Percentiles rank a stretch among this genome's conserved stretches.
These are phyloP conservation scores for Cecidostiba fungosa DNA, from an alignment of 2,888 invertebrate genomes.

Conservation along the genomic window DNA sequence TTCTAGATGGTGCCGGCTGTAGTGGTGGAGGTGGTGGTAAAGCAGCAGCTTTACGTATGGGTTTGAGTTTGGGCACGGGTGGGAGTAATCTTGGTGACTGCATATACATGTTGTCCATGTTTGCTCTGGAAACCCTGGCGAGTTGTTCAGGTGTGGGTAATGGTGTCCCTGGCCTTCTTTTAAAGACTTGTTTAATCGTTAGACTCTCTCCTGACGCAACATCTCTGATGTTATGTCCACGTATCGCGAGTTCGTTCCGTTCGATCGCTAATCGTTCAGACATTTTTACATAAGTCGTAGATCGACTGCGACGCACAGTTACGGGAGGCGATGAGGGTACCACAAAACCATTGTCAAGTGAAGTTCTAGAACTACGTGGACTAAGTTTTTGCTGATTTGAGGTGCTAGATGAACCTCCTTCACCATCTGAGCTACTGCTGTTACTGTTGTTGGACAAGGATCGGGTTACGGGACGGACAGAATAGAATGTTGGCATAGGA, in stretches of 20 bases:
- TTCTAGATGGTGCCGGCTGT: not conserved
- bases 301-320: constrained; percentile 55
- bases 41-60: not conserved
- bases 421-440: constrained; percentile 39
- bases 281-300: constrained; percentile 62
- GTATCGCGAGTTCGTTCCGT: constrained; percentile 30
- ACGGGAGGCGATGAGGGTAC: constrained; percentile 61
- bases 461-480: constrained; percentile 66
- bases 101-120: not conserved
- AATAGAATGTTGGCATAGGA: constrained; percentile 69
- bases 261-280: constrained; percentile 57
- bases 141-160: constrained; percentile 68
- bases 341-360: constrained; percentile 71
- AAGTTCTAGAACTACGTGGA: constrained; percentile 64
- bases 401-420: constrained; percentile 17
- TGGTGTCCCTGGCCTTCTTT: constrained; percentile 74
- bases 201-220: constrained; percentile 15
- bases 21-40: not conserved
- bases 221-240: constrained; percentile 26
- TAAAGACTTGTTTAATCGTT: constrained; percentile 57
- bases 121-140: not conserved
- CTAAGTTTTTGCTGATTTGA: constrained; percentile 33
- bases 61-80: constrained; percentile 33
- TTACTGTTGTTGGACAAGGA: constrained; percentile 54
- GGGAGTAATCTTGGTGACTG: constrained; percentile 8